Evolutionary conservation across 2,797 vertebrate genomes (phyloP).

Genomic region (Channa striata): DNA sequence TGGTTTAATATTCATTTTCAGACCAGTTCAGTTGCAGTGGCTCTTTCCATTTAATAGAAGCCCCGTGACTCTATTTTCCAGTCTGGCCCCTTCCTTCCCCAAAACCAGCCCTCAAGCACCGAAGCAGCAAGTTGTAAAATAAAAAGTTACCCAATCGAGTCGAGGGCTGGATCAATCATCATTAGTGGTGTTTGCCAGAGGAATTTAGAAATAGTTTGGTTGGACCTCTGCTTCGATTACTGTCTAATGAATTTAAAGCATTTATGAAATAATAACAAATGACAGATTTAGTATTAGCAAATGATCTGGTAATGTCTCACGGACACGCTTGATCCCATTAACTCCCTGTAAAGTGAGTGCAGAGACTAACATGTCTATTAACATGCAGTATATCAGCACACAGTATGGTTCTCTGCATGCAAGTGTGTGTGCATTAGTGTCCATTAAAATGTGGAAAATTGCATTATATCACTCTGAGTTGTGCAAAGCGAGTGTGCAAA

Average conservation of each 20-base stretch:
- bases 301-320: conserved; percentile 51
- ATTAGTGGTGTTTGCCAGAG: conserved; percentile 13
- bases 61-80: not conserved
- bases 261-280: conserved; percentile 56
- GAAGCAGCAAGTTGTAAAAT: not conserved
- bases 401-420: not conserved
- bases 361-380: conserved; percentile 4
- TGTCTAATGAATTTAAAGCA: conserved; percentile 50
- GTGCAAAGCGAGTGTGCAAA: conserved; percentile 1
- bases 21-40: not conserved
- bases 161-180: conserved; percentile 19
- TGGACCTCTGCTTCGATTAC: conserved; percentile 16
- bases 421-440: not conserved
- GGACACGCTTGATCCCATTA: conserved; percentile 43
- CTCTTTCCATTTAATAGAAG: not conserved
- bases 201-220: conserved; percentile 4
- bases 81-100: not conserved
- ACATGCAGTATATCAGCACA: not conserved
- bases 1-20: not conserved
- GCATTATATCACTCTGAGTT: not conserved
- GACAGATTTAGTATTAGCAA: conserved; percentile 53
- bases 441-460: conserved; percentile 33
- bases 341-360: conserved; percentile 9
- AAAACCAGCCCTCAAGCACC: not conserved
- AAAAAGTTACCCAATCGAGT: conserved; percentile 7